Base-by-base conservation (phyloP, 2,797 vertebrate genomes). In the Cynopterus sphinx region DNA sequence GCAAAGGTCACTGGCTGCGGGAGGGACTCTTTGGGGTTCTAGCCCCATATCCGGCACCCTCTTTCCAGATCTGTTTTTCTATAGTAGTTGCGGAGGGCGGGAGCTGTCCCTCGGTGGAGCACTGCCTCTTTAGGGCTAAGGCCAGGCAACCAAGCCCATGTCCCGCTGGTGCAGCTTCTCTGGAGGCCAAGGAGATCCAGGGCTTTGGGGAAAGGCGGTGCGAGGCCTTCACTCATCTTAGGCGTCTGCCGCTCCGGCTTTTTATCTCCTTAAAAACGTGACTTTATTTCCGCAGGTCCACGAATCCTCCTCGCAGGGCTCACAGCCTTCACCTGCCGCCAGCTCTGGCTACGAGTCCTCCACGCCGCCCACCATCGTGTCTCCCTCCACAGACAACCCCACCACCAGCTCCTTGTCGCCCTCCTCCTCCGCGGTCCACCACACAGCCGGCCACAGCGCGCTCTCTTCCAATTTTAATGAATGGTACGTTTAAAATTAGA, bases 381-480 rank as follows among this genome's bases (percentile, higher is more conserved):
- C 99, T 96, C 99, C 99, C 97, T 99, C 99, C 97, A 99, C 99
- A 99, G 99, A 99, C 98, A 99, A 99, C 99, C 99, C 99, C 98
- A 99, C 99, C 98, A 99, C 99, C 98, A 99, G 99, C 98, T 99
- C 99, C 98, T 99, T 99, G 99, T 99, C 99, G 98, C 99, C 99
- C 97, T 99, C 99, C 96, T 99, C 99, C 94, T 99, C 99, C 96
- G 99, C 99, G 98, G 99, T 99, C 61, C 99, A 99, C 98, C 99
- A 99, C 99, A 99, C 99, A 98, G 99, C 99, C 98, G 99, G 99
- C 98, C 99, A 99, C 99, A 99, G 99, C 99, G 99, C 99, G 98
- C 99, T 99, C 98, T 99, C 99, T 98, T 99, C 99, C 99, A 99
- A 99, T 99, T 99, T 99, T 99, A 99, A 99, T 99, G 99, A 99